Conservation (phyloP, 2,113 vertebrate genomes). For the Arothron firmamentum region DNA sequence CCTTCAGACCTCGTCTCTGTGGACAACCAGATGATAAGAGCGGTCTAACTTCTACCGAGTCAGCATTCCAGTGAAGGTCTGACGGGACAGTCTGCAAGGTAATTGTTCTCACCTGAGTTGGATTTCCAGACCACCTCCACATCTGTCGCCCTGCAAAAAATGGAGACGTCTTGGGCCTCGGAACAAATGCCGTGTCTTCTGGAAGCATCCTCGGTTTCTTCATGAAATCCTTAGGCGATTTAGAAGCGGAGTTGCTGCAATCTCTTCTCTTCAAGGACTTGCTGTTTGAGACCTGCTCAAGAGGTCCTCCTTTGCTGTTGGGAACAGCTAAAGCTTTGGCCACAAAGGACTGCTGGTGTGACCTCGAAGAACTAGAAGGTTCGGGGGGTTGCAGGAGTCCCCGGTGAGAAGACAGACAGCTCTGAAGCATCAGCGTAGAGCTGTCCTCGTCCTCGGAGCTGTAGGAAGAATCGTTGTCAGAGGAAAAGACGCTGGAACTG, state of each 20-base stretch:
- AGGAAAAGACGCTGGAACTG: constrained; percentile 92
- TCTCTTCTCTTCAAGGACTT: constrained; percentile 85
- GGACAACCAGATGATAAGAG: constrained; percentile 25
- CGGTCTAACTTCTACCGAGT: background rate
- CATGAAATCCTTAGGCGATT: constrained; percentile 81
- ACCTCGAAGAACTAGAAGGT: constrained; percentile 72
- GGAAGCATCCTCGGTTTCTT: constrained; percentile 87
- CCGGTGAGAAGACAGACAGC: constrained; percentile 86
- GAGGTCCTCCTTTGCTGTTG: constrained; percentile 73
- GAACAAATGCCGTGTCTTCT: constrained; percentile 80
- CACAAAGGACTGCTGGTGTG: constrained; percentile 83
- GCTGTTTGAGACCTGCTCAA: constrained; percentile 48
- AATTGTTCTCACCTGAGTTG: constrained; percentile 83
- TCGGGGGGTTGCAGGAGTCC: constrained; percentile 82
- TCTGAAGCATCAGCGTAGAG: constrained; percentile 87
- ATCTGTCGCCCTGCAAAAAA: constrained; percentile 88
- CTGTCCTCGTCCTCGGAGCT: constrained; percentile 93
- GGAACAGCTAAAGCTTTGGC: constrained; percentile 79
- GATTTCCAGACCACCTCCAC: constrained; percentile 96
- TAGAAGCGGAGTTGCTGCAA: constrained; percentile 73
- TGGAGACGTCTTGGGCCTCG: constrained; percentile 86
- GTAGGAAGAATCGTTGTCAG: constrained; percentile 93
- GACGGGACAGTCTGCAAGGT: background rate
- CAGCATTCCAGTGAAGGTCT: background rate
- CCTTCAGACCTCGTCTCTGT: constrained; percentile 94